phyloP scores from a whole-genome alignment of 1,140 invertebrate genomes.

The Ruditapes philippinarum region DNA sequence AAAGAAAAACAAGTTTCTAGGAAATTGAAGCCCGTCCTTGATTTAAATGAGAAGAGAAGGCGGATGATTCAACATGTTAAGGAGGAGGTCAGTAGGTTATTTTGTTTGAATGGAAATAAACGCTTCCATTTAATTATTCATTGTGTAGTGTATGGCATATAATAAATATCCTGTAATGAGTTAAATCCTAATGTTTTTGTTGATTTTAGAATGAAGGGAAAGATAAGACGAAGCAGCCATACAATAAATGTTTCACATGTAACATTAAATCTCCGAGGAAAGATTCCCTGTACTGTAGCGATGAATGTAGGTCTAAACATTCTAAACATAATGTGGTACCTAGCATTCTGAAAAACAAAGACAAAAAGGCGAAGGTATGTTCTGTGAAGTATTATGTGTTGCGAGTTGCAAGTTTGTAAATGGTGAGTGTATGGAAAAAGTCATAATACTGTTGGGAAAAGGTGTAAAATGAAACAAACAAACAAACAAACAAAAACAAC shows the following conservation, averaged over 20 bases:
- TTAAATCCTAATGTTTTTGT: too few species aligned
- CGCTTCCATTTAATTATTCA: too few species aligned
- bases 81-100: slow-evolving; percentile 35
- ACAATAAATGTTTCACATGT: slow-evolving; percentile 54
- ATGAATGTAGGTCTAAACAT: slow-evolving; percentile 94
- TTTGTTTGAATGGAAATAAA: too few species aligned
- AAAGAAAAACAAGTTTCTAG: slow-evolving; percentile 13
- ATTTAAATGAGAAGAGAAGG: slow-evolving; percentile 49
- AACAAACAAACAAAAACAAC: too few species aligned
- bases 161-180: too few species aligned
- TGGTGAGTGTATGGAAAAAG: too few species aligned
- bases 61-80: slow-evolving; percentile 39
- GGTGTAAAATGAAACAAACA: too few species aligned
- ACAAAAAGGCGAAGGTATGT: slow-evolving; percentile 22
- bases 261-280: slow-evolving; percentile 86
- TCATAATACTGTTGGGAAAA: too few species aligned
- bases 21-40: slow-evolving; percentile 60
- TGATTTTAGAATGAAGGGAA: slow-evolving; percentile 25
- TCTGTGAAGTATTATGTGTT: too few species aligned
- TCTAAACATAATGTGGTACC: slow-evolving; percentile 87
- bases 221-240: slow-evolving; percentile 21
- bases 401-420: too few species aligned
- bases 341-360: slow-evolving; percentile 49
- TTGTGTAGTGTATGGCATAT: too few species aligned
- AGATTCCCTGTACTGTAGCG: slow-evolving; percentile 93